These are phyloP conservation scores for Phytoseiulus persimilis DNA, from an alignment of 2,888 invertebrate genomes.

Conservation along the genomic window DNA sequence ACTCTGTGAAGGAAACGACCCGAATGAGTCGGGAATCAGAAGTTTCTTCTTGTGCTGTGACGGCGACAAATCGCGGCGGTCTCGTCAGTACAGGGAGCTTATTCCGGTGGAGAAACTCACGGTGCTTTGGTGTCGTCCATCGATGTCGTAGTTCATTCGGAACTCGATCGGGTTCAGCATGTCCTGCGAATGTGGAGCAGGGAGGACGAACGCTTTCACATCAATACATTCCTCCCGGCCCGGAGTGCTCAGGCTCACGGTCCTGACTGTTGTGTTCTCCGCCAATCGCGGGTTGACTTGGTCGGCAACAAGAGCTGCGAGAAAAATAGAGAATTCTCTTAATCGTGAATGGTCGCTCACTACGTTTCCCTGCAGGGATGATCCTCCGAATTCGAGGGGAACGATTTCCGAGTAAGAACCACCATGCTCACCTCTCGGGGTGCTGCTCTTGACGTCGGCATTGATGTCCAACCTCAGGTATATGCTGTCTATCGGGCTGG, in stretches of 20 bases:
- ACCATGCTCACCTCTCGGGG: neutral
- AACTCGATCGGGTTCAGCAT: slow-evolving; percentile 17
- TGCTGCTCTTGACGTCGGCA: neutral
- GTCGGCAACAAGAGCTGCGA: neutral
- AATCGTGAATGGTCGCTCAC: too few species aligned
- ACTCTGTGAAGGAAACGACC: neutral
- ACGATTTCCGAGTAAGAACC: too few species aligned
- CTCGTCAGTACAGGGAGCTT: too few species aligned
- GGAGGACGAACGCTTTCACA: neutral
- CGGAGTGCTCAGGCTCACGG: neutral
- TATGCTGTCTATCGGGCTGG: neutral
- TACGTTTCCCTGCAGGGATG: too few species aligned
- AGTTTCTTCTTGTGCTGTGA: too few species aligned
- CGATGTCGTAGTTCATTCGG: neutral
- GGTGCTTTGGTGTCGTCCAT: too few species aligned
- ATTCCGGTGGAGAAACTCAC: too few species aligned
- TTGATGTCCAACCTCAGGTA: neutral
- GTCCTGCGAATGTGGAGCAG: neutral
- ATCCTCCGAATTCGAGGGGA: too few species aligned
- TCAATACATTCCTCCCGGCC: neutral
- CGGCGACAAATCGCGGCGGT: too few species aligned
- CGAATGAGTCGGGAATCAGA: too few species aligned
- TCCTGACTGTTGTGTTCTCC: neutral
- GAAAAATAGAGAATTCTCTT: too few species aligned
- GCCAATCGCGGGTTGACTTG: neutral